Evolutionary conservation across 2,888 invertebrate genomes (phyloP).

Genomic region (Ferdinandea cuprea): DNA sequence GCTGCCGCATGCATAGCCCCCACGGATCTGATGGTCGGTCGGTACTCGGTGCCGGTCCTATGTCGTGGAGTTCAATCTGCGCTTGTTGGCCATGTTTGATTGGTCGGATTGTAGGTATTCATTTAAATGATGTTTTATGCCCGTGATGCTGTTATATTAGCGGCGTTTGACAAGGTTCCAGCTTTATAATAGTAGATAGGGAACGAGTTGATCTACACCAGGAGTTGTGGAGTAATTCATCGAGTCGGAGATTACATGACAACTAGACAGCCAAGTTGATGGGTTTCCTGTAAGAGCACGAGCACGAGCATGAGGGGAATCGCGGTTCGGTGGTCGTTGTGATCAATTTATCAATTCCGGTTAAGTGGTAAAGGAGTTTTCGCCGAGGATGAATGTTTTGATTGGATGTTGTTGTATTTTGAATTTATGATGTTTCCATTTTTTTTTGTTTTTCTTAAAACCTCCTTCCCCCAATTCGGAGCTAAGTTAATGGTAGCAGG

Average conservation of each 20-base stretch:
- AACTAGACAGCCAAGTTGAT: conserved; percentile 20
- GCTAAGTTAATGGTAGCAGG: no score
- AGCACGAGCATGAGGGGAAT: background rate
- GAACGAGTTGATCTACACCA: conserved; percentile 36
- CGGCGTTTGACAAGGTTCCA: conserved; percentile 61
- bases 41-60: background rate
- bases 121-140: conserved; percentile 67
- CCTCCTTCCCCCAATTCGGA: no score
- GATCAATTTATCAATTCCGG: conserved; percentile 20
- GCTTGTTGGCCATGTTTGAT: conserved; percentile 66
- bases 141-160: conserved; percentile 59
- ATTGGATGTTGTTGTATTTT: background rate
- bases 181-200: conserved; percentile 1
- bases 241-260: conserved; percentile 55
- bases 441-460: no score
- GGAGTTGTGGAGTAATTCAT: conserved; percentile 57
- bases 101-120: conserved; percentile 52
- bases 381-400: background rate
- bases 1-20: background rate
- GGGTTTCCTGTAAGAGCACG: background rate
- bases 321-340: no score
- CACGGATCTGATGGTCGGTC: background rate
- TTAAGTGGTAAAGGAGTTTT: background rate
- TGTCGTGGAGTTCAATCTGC: conserved; percentile 37
- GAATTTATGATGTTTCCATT: no score